Percentiles rank a stretch among this genome's conserved stretches.
phyloP scores from a whole-genome alignment of 1,140 invertebrate species.

The Dendrolimus punctatus region DNA sequence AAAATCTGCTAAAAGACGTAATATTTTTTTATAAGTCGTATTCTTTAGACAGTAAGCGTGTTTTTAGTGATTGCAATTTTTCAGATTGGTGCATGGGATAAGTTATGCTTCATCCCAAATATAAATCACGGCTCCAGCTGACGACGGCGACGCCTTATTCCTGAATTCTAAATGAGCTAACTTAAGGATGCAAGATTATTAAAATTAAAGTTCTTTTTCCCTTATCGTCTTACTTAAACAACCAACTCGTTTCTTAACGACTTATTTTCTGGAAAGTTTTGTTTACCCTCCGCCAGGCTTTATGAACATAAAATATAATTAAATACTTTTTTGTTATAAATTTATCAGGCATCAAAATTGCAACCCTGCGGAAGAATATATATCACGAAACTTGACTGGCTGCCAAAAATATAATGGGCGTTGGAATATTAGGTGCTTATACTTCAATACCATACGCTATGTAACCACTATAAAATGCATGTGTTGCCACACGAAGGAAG shows the following conservation, averaged over 20 bases:
- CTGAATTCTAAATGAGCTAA: constrained; percentile 41
- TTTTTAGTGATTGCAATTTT: no score
- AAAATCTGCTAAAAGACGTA: no score
- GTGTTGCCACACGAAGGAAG: constrained; percentile 7
- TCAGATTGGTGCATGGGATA: no score
- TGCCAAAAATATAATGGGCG: constrained; percentile 14
- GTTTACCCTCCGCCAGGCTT: not conserved
- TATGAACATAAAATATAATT: no score
- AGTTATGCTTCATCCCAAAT: constrained; percentile 14
- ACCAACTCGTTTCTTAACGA: not conserved
- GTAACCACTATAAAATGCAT: constrained; percentile 22
- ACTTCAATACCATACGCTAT: constrained; percentile 8
- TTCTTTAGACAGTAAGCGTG: no score
- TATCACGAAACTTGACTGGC: constrained; percentile 16
- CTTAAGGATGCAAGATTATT: constrained; percentile 11
- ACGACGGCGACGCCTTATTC: constrained; percentile 15
- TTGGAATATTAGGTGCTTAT: constrained; percentile 1
- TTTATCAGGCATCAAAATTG: not conserved
- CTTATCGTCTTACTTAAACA: not conserved
- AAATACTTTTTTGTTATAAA: no score
- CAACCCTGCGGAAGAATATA: constrained; percentile 1
- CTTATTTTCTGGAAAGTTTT: not conserved
- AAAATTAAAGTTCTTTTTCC: constrained; percentile 4
- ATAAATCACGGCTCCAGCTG: constrained; percentile 41
- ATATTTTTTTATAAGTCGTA: no score